Base-by-base conservation (phyloP, 2,888 invertebrate genomes). In the Anagyrus pseudococci region DNA sequence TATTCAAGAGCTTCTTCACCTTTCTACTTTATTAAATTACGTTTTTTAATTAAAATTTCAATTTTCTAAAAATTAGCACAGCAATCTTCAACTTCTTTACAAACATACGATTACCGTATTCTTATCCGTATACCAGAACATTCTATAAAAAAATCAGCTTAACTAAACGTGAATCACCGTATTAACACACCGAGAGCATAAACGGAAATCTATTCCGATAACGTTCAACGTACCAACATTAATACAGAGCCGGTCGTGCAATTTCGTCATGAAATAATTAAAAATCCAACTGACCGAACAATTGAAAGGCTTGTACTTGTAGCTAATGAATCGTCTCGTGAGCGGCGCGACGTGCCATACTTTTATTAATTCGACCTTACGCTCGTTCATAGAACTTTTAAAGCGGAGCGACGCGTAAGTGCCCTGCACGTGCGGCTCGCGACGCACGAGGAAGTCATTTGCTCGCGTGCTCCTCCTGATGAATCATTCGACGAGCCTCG, bases 291-390 rank as follows among this genome's bases (percentile, higher is more conserved):
- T 10, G 8, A 15, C 3, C 15, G 8, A 15, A 37, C 33, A 2
- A 37, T 37, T 37, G 8, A 37, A 2, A 8, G 33, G 33, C 33
- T 15, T n/a, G n/a, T n/a, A n/a, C n/a, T n/a, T n/a, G n/a, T n/a
- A n/a, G 15, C 33, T 13, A 37, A 7, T 7, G 29, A 37, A 37
- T 10, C 10, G 8, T 37, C 8, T 37, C 33, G 33, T 37, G 33
- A 10, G 33, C 15, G 33, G 15, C 33, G 10, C 33, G 17, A 19
- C 23, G 37, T 52, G 40, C 58, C 43, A 53, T 62, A 57, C 55
- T 58, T 49, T 44, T 70, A 74, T 74, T 66, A 74, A 76, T 75
- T 68, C 69, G 74, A 75, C 75, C 75, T 75, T 72, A 73, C 70
- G 8, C 22, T 33, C 7, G 44, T 44, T 20, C 29, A 23, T 43